Base-by-base conservation (phyloP, 2,797 vertebrate genomes). In the Pantherophis alleghaniensis region DNA sequence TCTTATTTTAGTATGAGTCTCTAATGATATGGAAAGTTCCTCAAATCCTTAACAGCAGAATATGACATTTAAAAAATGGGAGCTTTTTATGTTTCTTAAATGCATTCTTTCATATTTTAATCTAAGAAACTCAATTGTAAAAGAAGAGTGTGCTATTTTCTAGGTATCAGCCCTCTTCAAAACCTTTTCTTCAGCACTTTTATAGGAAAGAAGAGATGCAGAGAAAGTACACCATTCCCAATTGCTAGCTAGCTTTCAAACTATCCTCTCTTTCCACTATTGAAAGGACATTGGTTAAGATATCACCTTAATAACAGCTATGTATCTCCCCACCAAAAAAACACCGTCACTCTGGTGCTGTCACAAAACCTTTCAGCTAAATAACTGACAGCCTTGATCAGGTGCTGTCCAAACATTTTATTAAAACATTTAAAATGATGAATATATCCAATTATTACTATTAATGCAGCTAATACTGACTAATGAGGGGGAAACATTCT, bases 401-500 rank as follows among this genome's bases (percentile, higher is more conserved):
- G 97, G 98, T 97, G 97, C 98, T 98, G 98, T 98, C 98, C 98
- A 98, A 98, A 98, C 98, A 98, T 98, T 98, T 93, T 98, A 98
- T 98, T 98, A 98, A 98, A 98, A 98, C 98, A 98, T 98, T 98
- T 98, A 97, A 98, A 98, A 98, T 98, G 98, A 98, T 98, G 97
- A 98, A 98, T 98, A 98, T 97, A 98, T 98, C 97, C 98, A 98
- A 98, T 98, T 98, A 98, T 98, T 98, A 98, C 98, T 98, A 98
- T 98, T 98, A 98, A 98, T 98, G 98, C 97, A 97, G 97, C 98
- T 98, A 98, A 98, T 98, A 98, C 98, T 98, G 98, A 98, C 98
- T 98, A 98, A 98, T 98, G 98, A 98, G 97, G 97, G 97, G 97
- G 98, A 98, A 98, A 98, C 97, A 96, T 92, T 93, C 95, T 96